These are phyloP conservation scores for Halictus ligatus DNA, from an alignment of 2,888 invertebrate species.

Conservation along the genomic window DNA sequence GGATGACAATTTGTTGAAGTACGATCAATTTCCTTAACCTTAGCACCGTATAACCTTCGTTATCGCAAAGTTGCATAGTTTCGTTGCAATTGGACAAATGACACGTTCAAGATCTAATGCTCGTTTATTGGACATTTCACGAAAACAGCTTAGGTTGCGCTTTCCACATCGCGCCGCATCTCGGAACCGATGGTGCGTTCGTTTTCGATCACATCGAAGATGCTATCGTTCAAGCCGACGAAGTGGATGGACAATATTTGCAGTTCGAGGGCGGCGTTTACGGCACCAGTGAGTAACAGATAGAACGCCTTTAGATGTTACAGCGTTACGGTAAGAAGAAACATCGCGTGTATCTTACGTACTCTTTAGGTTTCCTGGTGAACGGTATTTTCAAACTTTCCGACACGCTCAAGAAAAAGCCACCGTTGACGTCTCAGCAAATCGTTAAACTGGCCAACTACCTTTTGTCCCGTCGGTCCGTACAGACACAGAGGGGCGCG, in stretches of 20 bases:
- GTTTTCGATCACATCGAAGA: constrained; percentile 93
- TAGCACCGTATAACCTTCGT: neutral
- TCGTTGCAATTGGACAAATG: neutral
- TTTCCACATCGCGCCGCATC: constrained; percentile 92
- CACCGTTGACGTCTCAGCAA: constrained; percentile 91
- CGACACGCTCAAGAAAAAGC: constrained; percentile 87
- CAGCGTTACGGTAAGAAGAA: neutral
- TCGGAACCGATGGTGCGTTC: constrained; percentile 89
- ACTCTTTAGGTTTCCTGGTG: constrained; percentile 85
- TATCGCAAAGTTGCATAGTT: neutral
- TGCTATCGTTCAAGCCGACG: constrained; percentile 97
- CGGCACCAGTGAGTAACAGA: constrained; percentile 86
- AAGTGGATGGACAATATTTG: constrained; percentile 94
- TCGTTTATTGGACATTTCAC: constrained; percentile 35
- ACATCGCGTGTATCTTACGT: neutral
- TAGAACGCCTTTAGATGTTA: neutral
- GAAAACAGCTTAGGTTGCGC: constrained; percentile 91
- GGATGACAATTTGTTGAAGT: constrained; percentile 92
- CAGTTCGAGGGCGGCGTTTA: constrained; percentile 97
- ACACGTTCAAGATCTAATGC: constrained; percentile 7
- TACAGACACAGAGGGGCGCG: constrained; percentile 94
- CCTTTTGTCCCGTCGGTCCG: constrained; percentile 94
- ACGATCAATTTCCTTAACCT: constrained; percentile 46
- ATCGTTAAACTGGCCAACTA: constrained; percentile 96
- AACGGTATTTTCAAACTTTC: constrained; percentile 88